Percentiles rank a stretch among this genome's conserved stretches.
Conservation (phyloP, 2,797 vertebrate species). For the Eurystomus glaucurus region DNA sequence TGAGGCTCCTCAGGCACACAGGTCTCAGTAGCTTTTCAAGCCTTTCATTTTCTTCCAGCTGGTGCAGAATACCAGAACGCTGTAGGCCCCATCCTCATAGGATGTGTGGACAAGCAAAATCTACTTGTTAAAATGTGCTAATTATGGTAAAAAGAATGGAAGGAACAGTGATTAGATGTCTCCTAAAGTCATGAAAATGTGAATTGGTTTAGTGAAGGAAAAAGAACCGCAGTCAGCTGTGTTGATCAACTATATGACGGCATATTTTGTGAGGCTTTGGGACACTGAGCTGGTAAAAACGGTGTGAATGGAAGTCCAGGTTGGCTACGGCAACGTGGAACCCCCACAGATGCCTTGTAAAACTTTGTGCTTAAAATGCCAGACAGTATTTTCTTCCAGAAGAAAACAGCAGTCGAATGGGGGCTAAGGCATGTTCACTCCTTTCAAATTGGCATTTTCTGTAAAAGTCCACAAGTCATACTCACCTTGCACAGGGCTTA, state of each 20-base stretch:
- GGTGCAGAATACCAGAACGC: neutral
- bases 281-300: neutral
- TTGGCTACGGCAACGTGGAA: rapidly evolving
- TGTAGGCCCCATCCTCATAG: neutral
- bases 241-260: neutral
- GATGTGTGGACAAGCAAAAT: neutral
- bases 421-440: neutral
- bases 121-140: neutral
- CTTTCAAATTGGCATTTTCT: neutral
- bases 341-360: neutral
- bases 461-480: neutral
- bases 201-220: neutral
- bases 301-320: neutral
- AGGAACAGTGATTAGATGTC: neutral
- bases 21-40: neutral
- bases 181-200: neutral
- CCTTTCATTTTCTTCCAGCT: neutral
- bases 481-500: rapidly evolving
- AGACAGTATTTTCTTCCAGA: neutral
- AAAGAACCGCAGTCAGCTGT: neutral
- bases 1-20: neutral
- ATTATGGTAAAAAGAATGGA: neutral
- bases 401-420: neutral
- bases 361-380: neutral
- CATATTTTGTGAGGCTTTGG: neutral